A percentile compares a stretch with the other conserved stretches of the same genome.
These are phyloP conservation scores for Liparis tanakae DNA, from an alignment of 2,797 vertebrate species.

Conservation along the genomic window DNA sequence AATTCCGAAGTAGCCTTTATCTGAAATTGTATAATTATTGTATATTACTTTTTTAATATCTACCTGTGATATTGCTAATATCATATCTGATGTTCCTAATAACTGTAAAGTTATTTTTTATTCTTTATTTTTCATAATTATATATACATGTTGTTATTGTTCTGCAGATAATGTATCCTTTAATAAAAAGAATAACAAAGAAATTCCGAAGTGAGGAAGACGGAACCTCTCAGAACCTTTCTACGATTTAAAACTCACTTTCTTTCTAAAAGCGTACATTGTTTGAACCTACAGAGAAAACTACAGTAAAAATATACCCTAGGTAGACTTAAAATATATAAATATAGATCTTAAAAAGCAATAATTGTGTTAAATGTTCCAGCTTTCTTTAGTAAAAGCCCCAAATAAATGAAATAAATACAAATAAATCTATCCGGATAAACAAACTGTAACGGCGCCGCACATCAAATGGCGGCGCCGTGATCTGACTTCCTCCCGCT, in stretches of 20 bases:
- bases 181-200: no score
- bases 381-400: neutral
- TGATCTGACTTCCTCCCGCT: conserved; percentile 1
- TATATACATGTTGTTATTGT: no score
- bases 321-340: neutral
- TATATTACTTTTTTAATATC: no score
- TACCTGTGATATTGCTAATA: no score
- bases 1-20: neutral
- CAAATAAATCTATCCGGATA: neutral
- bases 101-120: no score
- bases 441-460: neutral
- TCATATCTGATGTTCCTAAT: no score
- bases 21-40: no score
- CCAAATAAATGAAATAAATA: neutral
- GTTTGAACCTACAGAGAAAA: conserved; percentile 14
- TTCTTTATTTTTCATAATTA: no score
- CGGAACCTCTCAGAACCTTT: conserved; percentile 11
- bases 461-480: neutral
- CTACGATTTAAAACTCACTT: conserved; percentile 4
- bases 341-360: neutral
- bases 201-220: neutral
- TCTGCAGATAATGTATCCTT: no score
- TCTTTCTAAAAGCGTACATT: conserved; percentile 16
- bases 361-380: neutral
- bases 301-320: neutral